Conservation (phyloP, 1,140 invertebrate species). For the Uloborus diversus region DNA sequence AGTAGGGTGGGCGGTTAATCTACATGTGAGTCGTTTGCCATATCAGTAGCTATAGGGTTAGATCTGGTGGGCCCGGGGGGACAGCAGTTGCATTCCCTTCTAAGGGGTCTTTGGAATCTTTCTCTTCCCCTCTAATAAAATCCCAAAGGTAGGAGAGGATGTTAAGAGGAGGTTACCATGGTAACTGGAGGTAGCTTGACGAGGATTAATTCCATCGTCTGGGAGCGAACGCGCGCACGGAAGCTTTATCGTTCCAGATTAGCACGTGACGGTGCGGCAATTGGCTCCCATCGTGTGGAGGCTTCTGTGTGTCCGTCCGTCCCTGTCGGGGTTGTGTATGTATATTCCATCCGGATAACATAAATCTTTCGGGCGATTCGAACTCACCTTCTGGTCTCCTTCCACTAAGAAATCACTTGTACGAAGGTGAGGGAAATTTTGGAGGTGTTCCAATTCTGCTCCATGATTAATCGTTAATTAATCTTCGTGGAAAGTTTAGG, state of each 20-base stretch:
- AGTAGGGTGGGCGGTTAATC: background rate
- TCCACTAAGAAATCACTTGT: slow-evolving; percentile 36
- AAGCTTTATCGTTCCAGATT: slow-evolving; percentile 41
- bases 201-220: slow-evolving; percentile 53
- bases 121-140: slow-evolving; percentile 26
- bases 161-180: slow-evolving; percentile 28
- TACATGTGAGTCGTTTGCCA: slow-evolving; percentile 27
- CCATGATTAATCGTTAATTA: slow-evolving; percentile 46
- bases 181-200: slow-evolving; percentile 47
- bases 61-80: background rate
- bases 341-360: slow-evolving; percentile 10
- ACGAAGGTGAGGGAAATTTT: background rate
- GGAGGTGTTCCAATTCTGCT: slow-evolving; percentile 29
- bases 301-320: background rate
- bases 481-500: slow-evolving; percentile 12
- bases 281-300: slow-evolving; percentile 23
- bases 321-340: background rate
- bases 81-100: slow-evolving; percentile 1
- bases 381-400: slow-evolving; percentile 30
- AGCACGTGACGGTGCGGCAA: slow-evolving; percentile 33
- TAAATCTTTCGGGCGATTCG: slow-evolving; percentile 14
- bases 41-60: slow-evolving; percentile 45
- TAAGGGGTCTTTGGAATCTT: background rate
- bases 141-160: background rate
- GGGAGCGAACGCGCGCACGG: no score